phyloP scores from a whole-genome alignment of 2,797 vertebrate species.

The Amblyraja radiata region DNA sequence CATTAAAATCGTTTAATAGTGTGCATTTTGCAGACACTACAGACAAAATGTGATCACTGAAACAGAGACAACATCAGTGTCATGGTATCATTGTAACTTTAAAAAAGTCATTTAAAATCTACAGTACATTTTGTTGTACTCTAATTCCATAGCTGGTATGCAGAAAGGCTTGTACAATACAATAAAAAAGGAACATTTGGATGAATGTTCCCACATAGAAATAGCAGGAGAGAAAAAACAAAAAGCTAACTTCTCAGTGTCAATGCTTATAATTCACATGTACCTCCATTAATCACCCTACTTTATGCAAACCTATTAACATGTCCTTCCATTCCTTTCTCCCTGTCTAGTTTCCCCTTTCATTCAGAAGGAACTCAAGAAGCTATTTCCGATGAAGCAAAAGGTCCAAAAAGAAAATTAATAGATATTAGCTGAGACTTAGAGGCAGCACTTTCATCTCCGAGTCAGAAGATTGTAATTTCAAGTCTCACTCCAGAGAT shows the following conservation, averaged over 20 bases:
- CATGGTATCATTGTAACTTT: not conserved
- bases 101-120: not conserved
- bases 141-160: not conserved
- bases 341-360: not conserved
- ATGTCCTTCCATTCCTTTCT: not conserved
- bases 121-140: slow-evolving; percentile 22
- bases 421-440: not conserved
- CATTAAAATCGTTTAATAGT: slow-evolving; percentile 22
- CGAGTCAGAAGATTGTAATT: not conserved
- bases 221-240: not conserved
- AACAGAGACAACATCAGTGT: slow-evolving; percentile 4
- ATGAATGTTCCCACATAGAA: slow-evolving; percentile 2
- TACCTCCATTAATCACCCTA: not conserved
- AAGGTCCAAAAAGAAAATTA: not conserved
- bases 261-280: not conserved
- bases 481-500: not conserved
- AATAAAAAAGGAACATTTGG: not conserved
- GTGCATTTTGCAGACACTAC: slow-evolving; percentile 22
- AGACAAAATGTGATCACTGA: slow-evolving; percentile 24
- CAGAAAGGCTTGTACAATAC: not conserved
- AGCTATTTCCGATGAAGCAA: not conserved
- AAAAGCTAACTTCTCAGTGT: not conserved
- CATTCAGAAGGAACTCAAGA: not conserved
- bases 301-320: not conserved
- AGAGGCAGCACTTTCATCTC: not conserved